A percentile compares a stretch with the other conserved stretches of the same genome.
Evolutionary conservation across 2,888 invertebrate genomes (phyloP).

Genomic region (Theretra japonica): DNA sequence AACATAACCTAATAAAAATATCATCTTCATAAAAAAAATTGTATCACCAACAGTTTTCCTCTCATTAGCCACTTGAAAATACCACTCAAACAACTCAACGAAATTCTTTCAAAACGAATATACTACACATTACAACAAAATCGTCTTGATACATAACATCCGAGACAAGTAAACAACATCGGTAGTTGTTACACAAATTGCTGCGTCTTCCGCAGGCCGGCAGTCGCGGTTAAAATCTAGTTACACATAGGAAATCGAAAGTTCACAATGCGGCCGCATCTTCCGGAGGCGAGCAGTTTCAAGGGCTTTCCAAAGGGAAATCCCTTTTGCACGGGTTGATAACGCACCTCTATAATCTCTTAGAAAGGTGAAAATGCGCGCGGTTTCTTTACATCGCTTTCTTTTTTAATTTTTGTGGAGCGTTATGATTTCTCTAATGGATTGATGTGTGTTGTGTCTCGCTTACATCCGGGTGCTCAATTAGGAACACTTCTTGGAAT

Average conservation of each 20-base stretch:
- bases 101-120: background rate
- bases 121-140: background rate
- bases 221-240: conserved; percentile 31
- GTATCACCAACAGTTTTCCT: too few species aligned
- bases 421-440: conserved; percentile 1
- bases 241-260: conserved; percentile 64
- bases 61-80: too few species aligned
- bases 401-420: conserved; percentile 13
- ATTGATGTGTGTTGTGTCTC: too few species aligned
- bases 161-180: background rate
- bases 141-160: background rate
- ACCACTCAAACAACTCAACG: too few species aligned
- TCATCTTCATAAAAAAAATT: too few species aligned
- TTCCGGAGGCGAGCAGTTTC: conserved; percentile 45
- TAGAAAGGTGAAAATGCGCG: conserved; percentile 21
- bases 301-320: conserved; percentile 36
- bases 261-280: conserved; percentile 55
- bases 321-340: background rate
- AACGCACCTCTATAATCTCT: conserved; percentile 1
- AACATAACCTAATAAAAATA: too few species aligned
- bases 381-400: conserved; percentile 5
- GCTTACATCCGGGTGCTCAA: too few species aligned
- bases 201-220: conserved; percentile 15
- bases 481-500: too few species aligned
- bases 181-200: background rate